Evolutionary conservation across 2,797 vertebrate genomes (phyloP).

Genomic region (Takifugu ocellatus): DNA sequence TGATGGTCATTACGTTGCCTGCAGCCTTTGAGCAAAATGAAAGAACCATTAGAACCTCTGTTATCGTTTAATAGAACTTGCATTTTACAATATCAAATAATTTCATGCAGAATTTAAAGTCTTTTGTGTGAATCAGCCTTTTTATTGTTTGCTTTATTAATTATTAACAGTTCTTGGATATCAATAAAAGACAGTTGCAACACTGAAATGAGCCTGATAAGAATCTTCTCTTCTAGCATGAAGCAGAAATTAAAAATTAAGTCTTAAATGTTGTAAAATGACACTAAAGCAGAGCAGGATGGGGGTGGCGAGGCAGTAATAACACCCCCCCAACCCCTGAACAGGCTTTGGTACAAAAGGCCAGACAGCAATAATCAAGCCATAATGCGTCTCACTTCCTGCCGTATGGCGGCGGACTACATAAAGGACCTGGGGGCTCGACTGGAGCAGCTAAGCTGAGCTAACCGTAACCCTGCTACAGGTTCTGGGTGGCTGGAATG

Average conservation of each 20-base stretch:
- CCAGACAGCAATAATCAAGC: constrained; percentile 59
- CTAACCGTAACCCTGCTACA: neutral
- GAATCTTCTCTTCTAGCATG: too few species aligned
- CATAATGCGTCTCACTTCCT: constrained; percentile 57
- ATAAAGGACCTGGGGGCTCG: constrained; percentile 34
- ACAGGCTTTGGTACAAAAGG: constrained; percentile 15
- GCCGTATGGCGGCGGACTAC: constrained; percentile 55
- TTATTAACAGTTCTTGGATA: too few species aligned
- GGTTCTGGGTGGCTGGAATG: constrained; percentile 17
- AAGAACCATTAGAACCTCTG: too few species aligned
- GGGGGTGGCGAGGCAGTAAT: constrained; percentile 32
- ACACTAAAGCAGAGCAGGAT: neutral
- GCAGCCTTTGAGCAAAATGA: neutral
- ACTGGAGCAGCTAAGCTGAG: constrained; percentile 19
- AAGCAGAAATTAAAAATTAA: neutral
- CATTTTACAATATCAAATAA: too few species aligned
- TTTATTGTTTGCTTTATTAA: too few species aligned
- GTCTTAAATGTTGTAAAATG: constrained; percentile 18
- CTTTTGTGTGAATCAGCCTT: too few species aligned
- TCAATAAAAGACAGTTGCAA: too few species aligned
- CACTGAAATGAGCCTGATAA: too few species aligned
- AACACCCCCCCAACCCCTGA: constrained; percentile 21
- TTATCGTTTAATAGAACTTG: too few species aligned
- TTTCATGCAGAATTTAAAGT: too few species aligned
- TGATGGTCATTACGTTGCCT: constrained; percentile 1